Conservation (phyloP, 2,113 vertebrate genomes). For the Dinomys branickii region DNA sequence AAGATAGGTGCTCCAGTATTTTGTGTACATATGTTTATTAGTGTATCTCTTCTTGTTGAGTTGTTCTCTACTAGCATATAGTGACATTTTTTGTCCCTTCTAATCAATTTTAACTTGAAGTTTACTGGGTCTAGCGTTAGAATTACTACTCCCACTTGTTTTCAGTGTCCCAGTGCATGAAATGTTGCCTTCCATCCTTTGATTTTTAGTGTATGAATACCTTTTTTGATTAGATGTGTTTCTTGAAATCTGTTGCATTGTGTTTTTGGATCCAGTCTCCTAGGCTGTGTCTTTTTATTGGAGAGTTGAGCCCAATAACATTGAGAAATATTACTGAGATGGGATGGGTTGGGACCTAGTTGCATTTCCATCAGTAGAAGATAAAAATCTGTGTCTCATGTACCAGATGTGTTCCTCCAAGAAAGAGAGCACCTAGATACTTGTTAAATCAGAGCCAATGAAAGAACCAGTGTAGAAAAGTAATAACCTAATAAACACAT, state of each 20-base stretch:
- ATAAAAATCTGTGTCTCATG: not conserved
- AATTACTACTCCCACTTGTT: not conserved
- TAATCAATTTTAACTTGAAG: not conserved
- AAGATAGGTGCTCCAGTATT: too few relatives aligned
- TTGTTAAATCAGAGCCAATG: too few relatives aligned
- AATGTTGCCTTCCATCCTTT: not conserved
- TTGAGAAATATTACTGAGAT: not conserved
- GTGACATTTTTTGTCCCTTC: not conserved
- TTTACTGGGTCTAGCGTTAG: not conserved
- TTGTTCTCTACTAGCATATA: not conserved
- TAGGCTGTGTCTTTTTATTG: not conserved
- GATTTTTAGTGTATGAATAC: not conserved
- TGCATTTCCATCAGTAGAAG: not conserved
- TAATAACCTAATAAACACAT: too few relatives aligned
- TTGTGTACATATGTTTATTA: not conserved
- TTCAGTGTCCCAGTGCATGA: not conserved
- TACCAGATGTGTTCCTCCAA: too few relatives aligned
- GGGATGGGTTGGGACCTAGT: not conserved
- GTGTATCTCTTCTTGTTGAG: not conserved
- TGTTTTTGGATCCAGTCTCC: not conserved
- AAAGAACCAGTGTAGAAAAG: too few relatives aligned
- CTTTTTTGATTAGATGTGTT: not conserved
- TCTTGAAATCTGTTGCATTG: not conserved
- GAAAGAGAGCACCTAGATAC: too few relatives aligned
- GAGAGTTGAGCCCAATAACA: not conserved